Evolutionary conservation across 2,113 vertebrate genomes (phyloP), one percentile per base, ranked within the genome.

Genomic region (Heteronetta atricapilla): DNA sequence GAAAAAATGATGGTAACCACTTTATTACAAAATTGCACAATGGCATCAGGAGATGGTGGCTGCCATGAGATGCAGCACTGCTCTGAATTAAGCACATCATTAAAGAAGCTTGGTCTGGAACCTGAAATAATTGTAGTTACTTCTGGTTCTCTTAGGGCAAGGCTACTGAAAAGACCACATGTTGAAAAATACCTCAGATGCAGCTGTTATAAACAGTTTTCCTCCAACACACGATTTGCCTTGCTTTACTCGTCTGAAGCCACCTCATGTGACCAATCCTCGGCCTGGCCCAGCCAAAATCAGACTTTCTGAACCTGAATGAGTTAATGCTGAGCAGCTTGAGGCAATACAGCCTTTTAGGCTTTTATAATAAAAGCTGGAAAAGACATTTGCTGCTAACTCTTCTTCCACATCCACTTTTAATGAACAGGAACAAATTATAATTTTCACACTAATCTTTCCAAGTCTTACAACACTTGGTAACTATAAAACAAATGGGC

Each of bases 71-170:
- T 13, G 11, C 16, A 29, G 4, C 13, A 2, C 38, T 36, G 20
- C 76, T 79, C 72, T 66, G 72, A 14, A 36, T 53, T 0, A 0
- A 14, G 31, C 23, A 19, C 44, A 34, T 55, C 0, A 0, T 33
- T 72, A 38, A 76, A 60, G 53, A 10, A 67, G 10, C 36, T 34
- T 0, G 33, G 48, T 13, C 40, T 80, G 29, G 31, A 76, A n/a
- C 29, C 13, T 48, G 53, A 75, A 79, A 72, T 56, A 44, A 13
- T 2, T 73, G 8, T 18, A 19, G 3, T 67, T 77, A 15, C 7
- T 90, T 70, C 50, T 33, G 6, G 5, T 59, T 90, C 26, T 15
- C 0, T 74, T 69, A 34, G 3, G 17, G 19, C 13, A 34, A 29
- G 0, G 1, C 26, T 56, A 5, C 58, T 53, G 40, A 69, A 72